Percentiles rank a stretch among this genome's conserved stretches.
Conservation (phyloP, 64 coral and sea anemone genomes). For the Montipora sp. region DNA sequence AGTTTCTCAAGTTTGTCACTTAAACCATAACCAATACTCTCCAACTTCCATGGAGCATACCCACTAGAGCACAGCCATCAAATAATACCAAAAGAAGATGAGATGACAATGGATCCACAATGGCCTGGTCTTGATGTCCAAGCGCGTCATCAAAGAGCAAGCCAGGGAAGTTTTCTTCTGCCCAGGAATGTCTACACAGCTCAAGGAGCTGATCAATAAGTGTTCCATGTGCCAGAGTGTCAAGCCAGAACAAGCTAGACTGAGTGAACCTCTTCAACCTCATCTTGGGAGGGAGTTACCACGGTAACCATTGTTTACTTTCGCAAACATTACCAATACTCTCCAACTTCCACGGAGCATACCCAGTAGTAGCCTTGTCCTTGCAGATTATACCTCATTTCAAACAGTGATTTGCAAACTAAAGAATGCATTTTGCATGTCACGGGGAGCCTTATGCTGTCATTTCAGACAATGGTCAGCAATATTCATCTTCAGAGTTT, state of each 20-base stretch:
- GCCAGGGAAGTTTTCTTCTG: too few species aligned
- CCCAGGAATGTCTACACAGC: constrained; percentile 26
- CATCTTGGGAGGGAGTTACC: not conserved
- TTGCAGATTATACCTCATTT: too few species aligned
- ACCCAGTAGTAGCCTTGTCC: not conserved
- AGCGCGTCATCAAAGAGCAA: too few species aligned
- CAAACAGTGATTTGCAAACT: too few species aligned
- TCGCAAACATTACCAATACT: constrained; percentile 4
- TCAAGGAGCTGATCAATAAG: constrained; percentile 39
- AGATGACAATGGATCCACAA: constrained; percentile 11
- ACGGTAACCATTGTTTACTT: constrained; percentile 44
- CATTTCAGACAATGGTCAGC: not conserved
- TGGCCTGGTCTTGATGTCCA: too few species aligned
- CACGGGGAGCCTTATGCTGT: not conserved
- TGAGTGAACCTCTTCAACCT: constrained; percentile 48
- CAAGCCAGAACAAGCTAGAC: not conserved
- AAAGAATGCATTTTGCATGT: not conserved
- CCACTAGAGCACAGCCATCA: constrained; percentile 26
- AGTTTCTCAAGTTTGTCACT: too few species aligned
- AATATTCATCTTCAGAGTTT: constrained; percentile 1
- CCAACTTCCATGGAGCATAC: not conserved
- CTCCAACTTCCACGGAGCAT: not conserved
- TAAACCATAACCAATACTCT: too few species aligned
- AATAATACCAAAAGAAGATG: not conserved
- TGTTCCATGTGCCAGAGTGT: constrained; percentile 54